A percentile compares a stretch with the other conserved stretches of the same genome.
Conservation (phyloP, 2,113 vertebrate species). For the Lasiurus borealis region DNA sequence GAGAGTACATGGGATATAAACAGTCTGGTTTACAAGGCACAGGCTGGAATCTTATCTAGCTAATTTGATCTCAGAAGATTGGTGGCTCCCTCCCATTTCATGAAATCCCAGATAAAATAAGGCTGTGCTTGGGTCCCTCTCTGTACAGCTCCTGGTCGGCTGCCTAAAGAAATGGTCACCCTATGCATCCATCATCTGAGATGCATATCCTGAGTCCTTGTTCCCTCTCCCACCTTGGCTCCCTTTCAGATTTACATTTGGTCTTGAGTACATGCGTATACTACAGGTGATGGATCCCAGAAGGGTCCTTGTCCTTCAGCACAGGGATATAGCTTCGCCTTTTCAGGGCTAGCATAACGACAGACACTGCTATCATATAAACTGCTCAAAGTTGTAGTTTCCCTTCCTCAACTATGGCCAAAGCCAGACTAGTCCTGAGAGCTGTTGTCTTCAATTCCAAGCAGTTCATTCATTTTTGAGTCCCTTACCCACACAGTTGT, state of each 20-base stretch:
- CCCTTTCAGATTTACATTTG: slow-evolving; percentile 1
- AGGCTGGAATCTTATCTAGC: slow-evolving; percentile 52
- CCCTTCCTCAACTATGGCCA: background rate
- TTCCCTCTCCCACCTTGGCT: background rate
- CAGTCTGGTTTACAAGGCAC: slow-evolving; percentile 44
- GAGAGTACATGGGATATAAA: slow-evolving; percentile 54
- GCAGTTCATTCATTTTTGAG: background rate
- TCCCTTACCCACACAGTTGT: background rate
- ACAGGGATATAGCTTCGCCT: background rate
- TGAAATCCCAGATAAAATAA: background rate
- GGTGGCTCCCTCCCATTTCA: background rate
- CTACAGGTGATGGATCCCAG: background rate
- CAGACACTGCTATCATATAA: background rate
- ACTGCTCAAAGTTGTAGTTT: background rate
- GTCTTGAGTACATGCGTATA: background rate
- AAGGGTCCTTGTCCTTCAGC: background rate
- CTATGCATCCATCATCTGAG: background rate
- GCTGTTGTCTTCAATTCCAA: background rate
- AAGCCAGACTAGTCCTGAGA: background rate
- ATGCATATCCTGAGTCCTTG: background rate
- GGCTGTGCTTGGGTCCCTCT: background rate
- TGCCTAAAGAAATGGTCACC: background rate
- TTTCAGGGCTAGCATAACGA: background rate
- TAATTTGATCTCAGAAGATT: background rate
- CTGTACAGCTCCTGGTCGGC: slow-evolving; percentile 4